Percentiles rank a stretch among this genome's conserved stretches.
Conservation (phyloP, 2,113 vertebrate species). For the Blennius ocellaris region DNA sequence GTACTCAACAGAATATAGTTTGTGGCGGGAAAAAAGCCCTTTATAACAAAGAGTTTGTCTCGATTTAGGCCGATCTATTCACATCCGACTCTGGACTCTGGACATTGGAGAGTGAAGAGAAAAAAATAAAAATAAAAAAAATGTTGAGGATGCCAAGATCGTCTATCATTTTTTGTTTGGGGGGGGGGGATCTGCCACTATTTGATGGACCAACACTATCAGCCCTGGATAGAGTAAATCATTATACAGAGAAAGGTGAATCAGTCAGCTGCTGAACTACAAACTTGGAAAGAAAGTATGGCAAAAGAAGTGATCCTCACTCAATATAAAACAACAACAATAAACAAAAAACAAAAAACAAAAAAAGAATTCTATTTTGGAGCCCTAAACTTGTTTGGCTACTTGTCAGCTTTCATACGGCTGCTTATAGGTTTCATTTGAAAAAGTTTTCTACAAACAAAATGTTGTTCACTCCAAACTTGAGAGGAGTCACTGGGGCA, state of each 20-base stretch:
- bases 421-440: conserved; percentile 11
- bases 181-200: too few species aligned
- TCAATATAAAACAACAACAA: too few species aligned
- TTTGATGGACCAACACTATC: neutral
- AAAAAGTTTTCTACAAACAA: conserved; percentile 29
- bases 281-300: neutral
- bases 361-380: neutral
- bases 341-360: conserved; percentile 18
- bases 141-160: neutral
- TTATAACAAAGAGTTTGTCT: too few species aligned
- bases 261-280: conserved; percentile 11
- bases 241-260: neutral
- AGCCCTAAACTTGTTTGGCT: neutral
- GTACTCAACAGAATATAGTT: neutral
- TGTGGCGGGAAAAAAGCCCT: too few species aligned
- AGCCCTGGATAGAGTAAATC: neutral
- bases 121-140: too few species aligned
- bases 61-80: too few species aligned
- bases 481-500: conserved; percentile 12
- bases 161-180: neutral
- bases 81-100: too few species aligned
- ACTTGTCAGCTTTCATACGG: neutral
- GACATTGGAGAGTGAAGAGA: too few species aligned
- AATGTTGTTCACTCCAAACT: conserved; percentile 9
- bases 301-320: neutral